These are phyloP conservation scores for Enteromius unitaeniatus DNA, from an alignment of 2,797 vertebrate genomes.

Conservation along the genomic window DNA sequence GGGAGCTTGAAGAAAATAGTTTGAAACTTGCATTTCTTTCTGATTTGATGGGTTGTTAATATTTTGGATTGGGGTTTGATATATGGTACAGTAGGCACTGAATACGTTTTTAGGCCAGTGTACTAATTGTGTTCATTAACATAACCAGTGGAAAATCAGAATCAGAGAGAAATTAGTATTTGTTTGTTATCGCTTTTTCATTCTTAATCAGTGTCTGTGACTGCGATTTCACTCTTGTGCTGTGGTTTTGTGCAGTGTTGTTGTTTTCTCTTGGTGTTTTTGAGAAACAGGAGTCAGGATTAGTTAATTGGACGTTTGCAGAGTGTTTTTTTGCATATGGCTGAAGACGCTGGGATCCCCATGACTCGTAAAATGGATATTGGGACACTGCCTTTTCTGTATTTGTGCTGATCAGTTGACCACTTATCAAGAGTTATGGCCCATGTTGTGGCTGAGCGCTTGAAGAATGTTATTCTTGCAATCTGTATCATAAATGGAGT, in stretches of 20 bases:
- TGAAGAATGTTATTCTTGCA: slow-evolving; percentile 56
- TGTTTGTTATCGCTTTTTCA: neutral
- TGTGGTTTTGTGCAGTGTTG: neutral
- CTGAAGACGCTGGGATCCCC: neutral
- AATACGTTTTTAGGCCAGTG: neutral
- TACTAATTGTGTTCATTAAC: neutral
- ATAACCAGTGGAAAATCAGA: neutral
- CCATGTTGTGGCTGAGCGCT: slow-evolving; percentile 24
- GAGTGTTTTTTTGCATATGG: neutral
- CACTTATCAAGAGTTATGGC: slow-evolving; percentile 47
- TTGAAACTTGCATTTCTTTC: neutral
- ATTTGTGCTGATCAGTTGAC: slow-evolving; percentile 55
- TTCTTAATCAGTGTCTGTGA: neutral
- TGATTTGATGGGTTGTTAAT: neutral
- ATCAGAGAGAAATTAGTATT: neutral
- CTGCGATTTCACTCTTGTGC: neutral
- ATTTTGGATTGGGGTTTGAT: neutral
- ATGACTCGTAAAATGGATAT: neutral
- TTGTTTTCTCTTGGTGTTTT: neutral
- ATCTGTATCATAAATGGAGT: slow-evolving; percentile 36
- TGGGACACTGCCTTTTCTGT: neutral
- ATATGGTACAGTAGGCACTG: neutral
- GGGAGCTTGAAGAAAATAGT: neutral
- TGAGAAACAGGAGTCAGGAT: neutral
- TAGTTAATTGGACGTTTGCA: neutral